phyloP scores from a whole-genome alignment of 2,797 vertebrate genomes.

The Clarias platycephalus region DNA sequence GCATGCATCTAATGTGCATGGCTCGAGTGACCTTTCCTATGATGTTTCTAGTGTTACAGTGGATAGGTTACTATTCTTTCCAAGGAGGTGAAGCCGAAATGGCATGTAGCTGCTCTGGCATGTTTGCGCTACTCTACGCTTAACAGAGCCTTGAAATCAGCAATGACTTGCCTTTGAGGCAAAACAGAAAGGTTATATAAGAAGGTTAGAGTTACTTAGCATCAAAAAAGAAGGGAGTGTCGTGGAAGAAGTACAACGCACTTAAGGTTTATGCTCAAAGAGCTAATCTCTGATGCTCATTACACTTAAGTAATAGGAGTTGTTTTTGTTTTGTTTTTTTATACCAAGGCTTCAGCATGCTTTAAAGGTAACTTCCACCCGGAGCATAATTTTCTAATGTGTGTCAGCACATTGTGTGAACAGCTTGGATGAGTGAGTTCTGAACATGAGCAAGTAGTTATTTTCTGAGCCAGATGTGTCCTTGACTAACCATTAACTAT shows the following conservation, averaged over 20 bases:
- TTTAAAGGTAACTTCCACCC: background rate
- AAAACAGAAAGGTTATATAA: conserved; percentile 32
- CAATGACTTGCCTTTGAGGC: conserved; percentile 33
- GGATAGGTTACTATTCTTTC: conserved; percentile 7
- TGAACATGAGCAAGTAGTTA: background rate
- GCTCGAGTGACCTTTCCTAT: background rate
- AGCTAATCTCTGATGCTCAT: background rate
- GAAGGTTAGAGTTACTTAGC: background rate
- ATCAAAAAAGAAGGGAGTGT: background rate
- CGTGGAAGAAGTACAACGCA: background rate
- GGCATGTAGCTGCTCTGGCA: background rate
- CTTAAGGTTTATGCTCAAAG: background rate
- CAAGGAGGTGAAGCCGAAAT: conserved; percentile 14
- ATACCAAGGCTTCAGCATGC: background rate
- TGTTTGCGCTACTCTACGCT: background rate
- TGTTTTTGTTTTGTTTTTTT: background rate
- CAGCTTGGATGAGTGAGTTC: conserved; percentile 14
- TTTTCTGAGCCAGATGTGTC: conserved; percentile 21
- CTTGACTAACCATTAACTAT: conserved; percentile 14
- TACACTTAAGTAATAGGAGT: background rate
- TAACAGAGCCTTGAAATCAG: conserved; percentile 10
- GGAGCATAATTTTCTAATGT: background rate
- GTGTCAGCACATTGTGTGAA: background rate
- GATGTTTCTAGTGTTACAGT: conserved; percentile 16
- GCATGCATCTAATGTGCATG: background rate